Evolutionary conservation across 2,113 vertebrate genomes (phyloP).

Genomic region (Ptychochromis oligacanthus): DNA sequence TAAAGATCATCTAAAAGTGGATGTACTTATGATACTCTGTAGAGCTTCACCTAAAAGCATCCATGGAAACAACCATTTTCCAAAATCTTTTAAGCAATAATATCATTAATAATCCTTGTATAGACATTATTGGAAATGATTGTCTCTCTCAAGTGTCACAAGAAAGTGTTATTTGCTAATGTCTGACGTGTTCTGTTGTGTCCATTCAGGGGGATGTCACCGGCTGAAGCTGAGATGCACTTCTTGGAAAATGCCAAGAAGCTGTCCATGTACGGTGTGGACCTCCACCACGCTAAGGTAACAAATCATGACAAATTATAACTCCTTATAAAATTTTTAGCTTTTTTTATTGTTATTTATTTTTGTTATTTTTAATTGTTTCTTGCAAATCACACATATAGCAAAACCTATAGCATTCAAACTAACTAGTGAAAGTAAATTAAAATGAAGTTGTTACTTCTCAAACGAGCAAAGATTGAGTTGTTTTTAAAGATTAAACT

Average conservation of each 20-base stretch:
- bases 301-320: not conserved
- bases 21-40: conserved; percentile 17
- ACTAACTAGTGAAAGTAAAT: not conserved
- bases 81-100: conserved; percentile 20
- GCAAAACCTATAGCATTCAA: not conserved
- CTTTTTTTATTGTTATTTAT: too few relatives aligned
- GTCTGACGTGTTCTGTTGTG: not conserved
- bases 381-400: not conserved
- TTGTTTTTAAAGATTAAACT: not conserved
- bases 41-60: conserved; percentile 20
- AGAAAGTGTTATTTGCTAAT: too few relatives aligned
- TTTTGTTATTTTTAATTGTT: not conserved
- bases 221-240: conserved; percentile 95
- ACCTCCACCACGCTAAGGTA: conserved; percentile 98
- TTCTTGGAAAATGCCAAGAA: conserved; percentile 99
- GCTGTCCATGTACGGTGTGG: conserved; percentile 97
- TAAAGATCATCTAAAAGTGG: conserved; percentile 52
- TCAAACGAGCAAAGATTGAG: not conserved
- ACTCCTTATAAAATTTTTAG: not conserved
- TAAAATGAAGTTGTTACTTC: not conserved
- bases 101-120: not conserved
- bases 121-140: not conserved
- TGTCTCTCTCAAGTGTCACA: too few relatives aligned
- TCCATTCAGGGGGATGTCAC: conserved; percentile 91
- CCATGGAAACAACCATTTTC: conserved; percentile 23